These are phyloP conservation scores for Zeuzera pyrina DNA, from an alignment of 2,888 invertebrate genomes.

Conservation along the genomic window DNA sequence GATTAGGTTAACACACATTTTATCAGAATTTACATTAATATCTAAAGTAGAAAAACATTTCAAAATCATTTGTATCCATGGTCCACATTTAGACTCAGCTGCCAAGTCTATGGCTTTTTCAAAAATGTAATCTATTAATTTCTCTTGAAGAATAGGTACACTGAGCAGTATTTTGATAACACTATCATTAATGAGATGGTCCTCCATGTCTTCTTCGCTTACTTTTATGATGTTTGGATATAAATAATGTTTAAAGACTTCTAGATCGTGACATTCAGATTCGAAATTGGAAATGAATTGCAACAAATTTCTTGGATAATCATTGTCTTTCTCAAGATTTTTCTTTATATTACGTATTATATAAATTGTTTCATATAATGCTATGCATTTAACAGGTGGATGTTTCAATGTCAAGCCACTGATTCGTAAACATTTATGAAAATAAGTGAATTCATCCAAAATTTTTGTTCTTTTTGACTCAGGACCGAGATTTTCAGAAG, in stretches of 20 bases:
- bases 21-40: conserved; percentile 70
- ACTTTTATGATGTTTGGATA: conserved; percentile 48
- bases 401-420: conserved; percentile 42
- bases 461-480: too few species aligned
- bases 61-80: conserved; percentile 74
- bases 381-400: conserved; percentile 43
- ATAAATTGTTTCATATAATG: conserved; percentile 51
- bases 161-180: conserved; percentile 76
- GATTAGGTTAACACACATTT: conserved; percentile 75
- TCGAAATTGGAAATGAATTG: conserved; percentile 66
- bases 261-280: conserved; percentile 33
- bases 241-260: conserved; percentile 40
- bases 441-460: too few species aligned
- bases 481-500: too few species aligned
- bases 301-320: conserved; percentile 70
- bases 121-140: conserved; percentile 73
- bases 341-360: conserved; percentile 63
- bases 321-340: conserved; percentile 44
- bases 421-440: conserved; percentile 36
- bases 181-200: conserved; percentile 63
- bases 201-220: conserved; percentile 33
- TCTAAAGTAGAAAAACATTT: conserved; percentile 79
- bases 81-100: conserved; percentile 59
- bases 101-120: conserved; percentile 74
- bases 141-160: conserved; percentile 74